These are phyloP conservation scores for Phalacrocorax aristotelis DNA, from an alignment of 2,113 vertebrate genomes.

Conservation along the genomic window DNA sequence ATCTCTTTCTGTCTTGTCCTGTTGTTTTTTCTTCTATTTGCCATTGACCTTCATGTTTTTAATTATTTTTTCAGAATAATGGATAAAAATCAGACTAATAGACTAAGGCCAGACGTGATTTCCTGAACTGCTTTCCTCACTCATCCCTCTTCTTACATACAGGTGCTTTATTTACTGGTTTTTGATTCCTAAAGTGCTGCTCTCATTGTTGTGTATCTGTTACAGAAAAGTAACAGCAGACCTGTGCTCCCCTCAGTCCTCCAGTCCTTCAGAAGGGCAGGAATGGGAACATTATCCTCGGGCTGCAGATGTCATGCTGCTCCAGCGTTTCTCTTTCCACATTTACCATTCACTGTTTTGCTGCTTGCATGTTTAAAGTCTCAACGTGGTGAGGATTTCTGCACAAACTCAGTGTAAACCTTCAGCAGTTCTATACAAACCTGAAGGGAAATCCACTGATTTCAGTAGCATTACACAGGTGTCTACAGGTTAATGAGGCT, in stretches of 20 bases:
- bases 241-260: accelerated
- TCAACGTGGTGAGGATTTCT: accelerated
- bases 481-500: background rate
- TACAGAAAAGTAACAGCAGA: background rate
- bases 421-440: background rate
- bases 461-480: too few relatives aligned
- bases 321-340: background rate
- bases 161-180: background rate
- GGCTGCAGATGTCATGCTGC: accelerated
- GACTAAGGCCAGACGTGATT: background rate
- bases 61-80: background rate
- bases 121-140: background rate
- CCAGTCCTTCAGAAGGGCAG: background rate
- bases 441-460: background rate
- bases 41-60: background rate
- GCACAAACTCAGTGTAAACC: background rate
- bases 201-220: background rate
- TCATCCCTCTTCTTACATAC: background rate
- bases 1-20: background rate
- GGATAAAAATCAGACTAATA: background rate
- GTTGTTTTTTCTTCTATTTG: background rate
- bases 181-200: background rate
- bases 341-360: background rate
- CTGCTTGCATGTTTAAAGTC: accelerated
- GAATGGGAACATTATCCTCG: accelerated